These are phyloP conservation scores for Himalopsyche japonica DNA, from an alignment of 2,888 invertebrate species.

Conservation along the genomic window DNA sequence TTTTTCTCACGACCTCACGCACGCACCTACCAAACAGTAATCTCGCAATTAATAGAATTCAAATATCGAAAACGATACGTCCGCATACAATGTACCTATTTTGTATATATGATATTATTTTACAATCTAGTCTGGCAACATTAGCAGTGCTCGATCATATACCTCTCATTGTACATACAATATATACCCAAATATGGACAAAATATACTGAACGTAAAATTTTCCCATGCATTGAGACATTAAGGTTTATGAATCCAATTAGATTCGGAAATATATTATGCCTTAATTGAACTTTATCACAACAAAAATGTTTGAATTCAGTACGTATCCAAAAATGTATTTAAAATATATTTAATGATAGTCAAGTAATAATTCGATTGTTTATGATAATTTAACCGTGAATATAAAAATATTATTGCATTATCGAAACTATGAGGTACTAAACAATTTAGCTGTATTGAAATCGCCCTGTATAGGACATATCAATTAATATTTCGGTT, in stretches of 20 bases:
- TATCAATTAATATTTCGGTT: no score
- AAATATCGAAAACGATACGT: background rate
- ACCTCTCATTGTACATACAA: background rate
- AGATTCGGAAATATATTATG: background rate
- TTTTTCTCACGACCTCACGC: background rate
- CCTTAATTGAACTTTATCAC: background rate
- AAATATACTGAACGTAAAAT: background rate
- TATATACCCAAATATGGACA: background rate
- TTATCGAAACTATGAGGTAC: no score
- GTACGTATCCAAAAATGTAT: background rate
- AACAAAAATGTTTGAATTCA: no score
- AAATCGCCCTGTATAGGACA: no score
- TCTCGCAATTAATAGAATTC: background rate
- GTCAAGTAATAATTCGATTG: no score
- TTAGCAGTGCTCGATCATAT: background rate
- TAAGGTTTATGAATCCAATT: background rate
- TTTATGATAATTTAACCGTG: no score
- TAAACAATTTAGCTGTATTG: no score
- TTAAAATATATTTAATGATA: background rate
- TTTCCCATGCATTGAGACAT: background rate
- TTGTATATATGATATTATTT: background rate
- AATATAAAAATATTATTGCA: no score
- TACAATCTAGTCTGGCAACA: background rate
- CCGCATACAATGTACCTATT: background rate
- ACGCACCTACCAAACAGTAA: background rate